Conservation (phyloP, 2,797 vertebrate genomes). For the Melanogrammus aeglefinus region DNA sequence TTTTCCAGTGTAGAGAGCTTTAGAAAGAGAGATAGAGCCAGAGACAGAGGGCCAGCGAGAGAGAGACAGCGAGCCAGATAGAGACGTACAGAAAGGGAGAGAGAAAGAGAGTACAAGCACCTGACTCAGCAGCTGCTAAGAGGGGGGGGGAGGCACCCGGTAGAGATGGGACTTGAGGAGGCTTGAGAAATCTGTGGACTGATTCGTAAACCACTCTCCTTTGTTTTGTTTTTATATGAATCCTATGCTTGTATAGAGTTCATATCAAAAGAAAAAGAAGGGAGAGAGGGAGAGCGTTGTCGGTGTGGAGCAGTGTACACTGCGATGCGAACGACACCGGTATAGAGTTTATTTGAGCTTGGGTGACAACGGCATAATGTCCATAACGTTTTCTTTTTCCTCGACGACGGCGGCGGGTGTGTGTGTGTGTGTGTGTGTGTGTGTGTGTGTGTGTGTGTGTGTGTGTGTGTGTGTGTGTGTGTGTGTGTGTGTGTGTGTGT, state of each 20-base stretch:
- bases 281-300: background rate
- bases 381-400: background rate
- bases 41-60: background rate
- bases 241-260: no score
- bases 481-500: conserved; percentile 28
- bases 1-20: background rate
- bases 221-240: no score
- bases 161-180: background rate
- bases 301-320: background rate
- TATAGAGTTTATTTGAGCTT: background rate
- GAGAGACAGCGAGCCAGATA: background rate
- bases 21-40: background rate
- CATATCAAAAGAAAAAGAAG: no score
- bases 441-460: conserved; percentile 17
- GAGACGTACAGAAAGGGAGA: background rate
- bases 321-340: background rate
- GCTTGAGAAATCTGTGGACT: background rate
- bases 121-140: background rate
- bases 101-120: background rate
- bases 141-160: background rate
- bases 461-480: conserved; percentile 39
- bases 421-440: conserved; percentile 22
- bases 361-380: background rate
- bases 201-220: background rate
- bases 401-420: conserved; percentile 6